Conservation (phyloP, 2,888 invertebrate species). For the Chloroclystis v-ata region DNA sequence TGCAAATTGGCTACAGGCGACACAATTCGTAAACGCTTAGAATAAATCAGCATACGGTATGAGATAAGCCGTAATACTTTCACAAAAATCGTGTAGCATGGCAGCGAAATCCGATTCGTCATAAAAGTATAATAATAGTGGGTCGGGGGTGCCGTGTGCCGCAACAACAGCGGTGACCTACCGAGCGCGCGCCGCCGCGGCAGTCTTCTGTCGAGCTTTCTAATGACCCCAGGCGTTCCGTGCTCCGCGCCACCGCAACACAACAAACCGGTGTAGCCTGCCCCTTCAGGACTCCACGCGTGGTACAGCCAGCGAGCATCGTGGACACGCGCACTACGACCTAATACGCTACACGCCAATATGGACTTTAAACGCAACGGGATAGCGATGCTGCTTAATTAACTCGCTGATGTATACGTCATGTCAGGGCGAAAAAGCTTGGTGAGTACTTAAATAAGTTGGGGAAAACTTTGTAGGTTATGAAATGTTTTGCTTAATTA, state of each 20-base stretch:
- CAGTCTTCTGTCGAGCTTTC: conserved; percentile 74
- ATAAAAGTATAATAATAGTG: conserved; percentile 78
- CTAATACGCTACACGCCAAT: conserved; percentile 44
- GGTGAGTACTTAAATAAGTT: conserved; percentile 53
- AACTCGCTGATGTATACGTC: conserved; percentile 45
- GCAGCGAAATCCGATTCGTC: conserved; percentile 74
- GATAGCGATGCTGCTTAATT: conserved; percentile 65
- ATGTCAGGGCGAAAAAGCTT: conserved; percentile 48
- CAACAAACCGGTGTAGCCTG: conserved; percentile 45
- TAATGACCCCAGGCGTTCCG: conserved; percentile 76
- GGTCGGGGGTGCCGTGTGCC: conserved; percentile 61
- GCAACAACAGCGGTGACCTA: conserved; percentile 74
- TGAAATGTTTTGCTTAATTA: neutral
- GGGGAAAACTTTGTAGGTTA: conserved; percentile 30
- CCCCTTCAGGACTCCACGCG: conserved; percentile 43
- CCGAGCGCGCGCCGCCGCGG: conserved; percentile 72
- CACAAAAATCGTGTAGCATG: conserved; percentile 48
- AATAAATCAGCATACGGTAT: conserved; percentile 33
- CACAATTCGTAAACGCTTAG: conserved; percentile 32
- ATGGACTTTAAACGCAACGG: conserved; percentile 61
- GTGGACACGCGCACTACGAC: conserved; percentile 57
- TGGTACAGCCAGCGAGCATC: conserved; percentile 35
- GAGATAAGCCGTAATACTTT: conserved; percentile 45
- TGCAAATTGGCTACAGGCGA: conserved; percentile 24
- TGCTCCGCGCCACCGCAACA: conserved; percentile 57